Evolutionary conservation across 2,797 vertebrate species (phyloP).

Genomic region (Anguilla obscura): DNA sequence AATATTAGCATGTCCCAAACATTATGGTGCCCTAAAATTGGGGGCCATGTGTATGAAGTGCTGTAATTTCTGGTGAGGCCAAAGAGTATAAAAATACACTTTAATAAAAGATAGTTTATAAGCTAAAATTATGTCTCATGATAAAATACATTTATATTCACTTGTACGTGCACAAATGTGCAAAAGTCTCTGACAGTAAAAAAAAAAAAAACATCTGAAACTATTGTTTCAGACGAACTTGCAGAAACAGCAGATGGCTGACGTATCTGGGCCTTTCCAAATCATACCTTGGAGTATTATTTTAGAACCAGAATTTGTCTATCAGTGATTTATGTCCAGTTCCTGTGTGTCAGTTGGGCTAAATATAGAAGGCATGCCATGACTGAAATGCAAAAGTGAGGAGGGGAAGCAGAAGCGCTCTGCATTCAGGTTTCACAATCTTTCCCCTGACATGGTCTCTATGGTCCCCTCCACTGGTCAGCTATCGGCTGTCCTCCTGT

Average conservation of each 20-base stretch:
- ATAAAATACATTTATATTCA: background rate
- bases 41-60: too few relatives aligned
- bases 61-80: too few relatives aligned
- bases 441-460: background rate
- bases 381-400: background rate
- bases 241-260: constrained; percentile 22
- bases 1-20: too few relatives aligned
- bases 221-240: background rate
- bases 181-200: background rate
- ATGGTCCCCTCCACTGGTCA: background rate
- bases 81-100: too few relatives aligned
- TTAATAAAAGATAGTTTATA: background rate
- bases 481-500: background rate
- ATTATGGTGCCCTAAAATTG: too few relatives aligned
- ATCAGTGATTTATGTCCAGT: constrained; percentile 30
- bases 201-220: background rate
- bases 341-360: constrained; percentile 37
- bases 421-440: constrained; percentile 19
- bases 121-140: background rate
- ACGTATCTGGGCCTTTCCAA: constrained; percentile 24
- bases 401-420: constrained; percentile 13
- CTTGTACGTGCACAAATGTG: background rate
- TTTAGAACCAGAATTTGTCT: constrained; percentile 14
- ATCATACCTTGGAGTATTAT: constrained; percentile 33
- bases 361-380: constrained; percentile 29